Conservation (phyloP, 2,888 invertebrate species). For the Schizaphis graminum region DNA sequence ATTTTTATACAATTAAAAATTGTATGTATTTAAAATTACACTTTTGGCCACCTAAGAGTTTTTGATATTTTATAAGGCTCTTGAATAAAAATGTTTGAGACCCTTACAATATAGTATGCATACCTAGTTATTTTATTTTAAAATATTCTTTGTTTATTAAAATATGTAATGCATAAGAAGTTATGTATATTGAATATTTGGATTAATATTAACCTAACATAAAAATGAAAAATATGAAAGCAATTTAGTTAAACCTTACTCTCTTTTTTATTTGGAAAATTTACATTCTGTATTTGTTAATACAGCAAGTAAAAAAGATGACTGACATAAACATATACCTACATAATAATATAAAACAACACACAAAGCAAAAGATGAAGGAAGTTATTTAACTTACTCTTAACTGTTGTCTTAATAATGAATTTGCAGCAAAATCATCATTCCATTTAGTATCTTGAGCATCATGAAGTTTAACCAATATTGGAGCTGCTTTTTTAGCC, state of each 20-base stretch:
- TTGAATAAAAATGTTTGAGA: too few species aligned
- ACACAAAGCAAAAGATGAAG: too few species aligned
- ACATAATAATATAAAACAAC: too few species aligned
- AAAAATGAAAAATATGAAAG: not conserved
- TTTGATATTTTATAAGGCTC: too few species aligned
- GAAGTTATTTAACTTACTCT: slow-evolving; percentile 75
- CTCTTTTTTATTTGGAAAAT: too few species aligned
- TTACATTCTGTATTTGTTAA: too few species aligned
- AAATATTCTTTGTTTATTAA: not conserved
- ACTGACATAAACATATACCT: too few species aligned
- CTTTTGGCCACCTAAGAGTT: too few species aligned
- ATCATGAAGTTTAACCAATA: slow-evolving; percentile 82
- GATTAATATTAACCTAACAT: not conserved
- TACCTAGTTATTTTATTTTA: not conserved
- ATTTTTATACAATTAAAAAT: too few species aligned
- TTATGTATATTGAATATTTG: not conserved
- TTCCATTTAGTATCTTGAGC: slow-evolving; percentile 87
- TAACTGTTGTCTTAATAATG: slow-evolving; percentile 85
- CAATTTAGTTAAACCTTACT: slow-evolving; percentile 73
- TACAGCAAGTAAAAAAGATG: too few species aligned
- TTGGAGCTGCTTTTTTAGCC: slow-evolving; percentile 80
- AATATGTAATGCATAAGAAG: not conserved
- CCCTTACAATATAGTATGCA: not conserved
- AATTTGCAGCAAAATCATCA: slow-evolving; percentile 94
- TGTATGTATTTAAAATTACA: too few species aligned